Conservation (phyloP, 2,113 vertebrate genomes). For the Illadopsis cleaveri region DNA sequence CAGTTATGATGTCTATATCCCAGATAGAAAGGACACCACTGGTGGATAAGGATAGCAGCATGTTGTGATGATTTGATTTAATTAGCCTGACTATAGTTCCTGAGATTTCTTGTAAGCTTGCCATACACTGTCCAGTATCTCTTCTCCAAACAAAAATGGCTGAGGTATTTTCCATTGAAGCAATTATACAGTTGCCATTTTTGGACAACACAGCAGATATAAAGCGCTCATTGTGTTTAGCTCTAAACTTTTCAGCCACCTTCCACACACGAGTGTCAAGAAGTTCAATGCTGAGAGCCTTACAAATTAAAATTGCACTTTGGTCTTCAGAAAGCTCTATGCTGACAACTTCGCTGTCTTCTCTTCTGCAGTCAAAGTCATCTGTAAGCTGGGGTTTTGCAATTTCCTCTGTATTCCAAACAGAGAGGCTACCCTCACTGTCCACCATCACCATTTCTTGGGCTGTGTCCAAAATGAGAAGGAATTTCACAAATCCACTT, state of each 20-base stretch:
- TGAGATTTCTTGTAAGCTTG: conserved; percentile 96
- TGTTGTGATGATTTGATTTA: conserved; percentile 94
- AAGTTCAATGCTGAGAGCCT: conserved; percentile 93
- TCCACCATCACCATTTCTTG: conserved; percentile 98
- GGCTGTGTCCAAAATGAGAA: conserved; percentile 90
- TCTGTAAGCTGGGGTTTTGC: conserved; percentile 91
- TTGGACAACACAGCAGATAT: conserved; percentile 94
- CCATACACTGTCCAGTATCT: conserved; percentile 98
- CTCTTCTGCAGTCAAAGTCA: conserved; percentile 94
- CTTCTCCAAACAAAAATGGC: conserved; percentile 98
- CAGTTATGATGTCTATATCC: conserved; percentile 98
- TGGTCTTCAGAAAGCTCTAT: conserved; percentile 97
- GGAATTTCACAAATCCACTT: conserved; percentile 94
- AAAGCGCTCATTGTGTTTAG: conserved; percentile 92
- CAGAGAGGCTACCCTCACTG: conserved; percentile 93
- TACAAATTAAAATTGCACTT: conserved; percentile 94
- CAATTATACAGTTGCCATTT: conserved; percentile 95
- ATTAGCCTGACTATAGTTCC: conserved; percentile 96
- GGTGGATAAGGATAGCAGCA: conserved; percentile 93
- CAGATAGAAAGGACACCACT: conserved; percentile 96
- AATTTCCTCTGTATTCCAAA: conserved; percentile 96
- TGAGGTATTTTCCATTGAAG: conserved; percentile 98
- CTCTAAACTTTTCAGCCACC: conserved; percentile 96
- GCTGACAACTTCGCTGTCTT: conserved; percentile 92
- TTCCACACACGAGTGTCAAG: conserved; percentile 93